Conservation (phyloP, 2,113 vertebrate genomes). For the Anoura caudifer region DNA sequence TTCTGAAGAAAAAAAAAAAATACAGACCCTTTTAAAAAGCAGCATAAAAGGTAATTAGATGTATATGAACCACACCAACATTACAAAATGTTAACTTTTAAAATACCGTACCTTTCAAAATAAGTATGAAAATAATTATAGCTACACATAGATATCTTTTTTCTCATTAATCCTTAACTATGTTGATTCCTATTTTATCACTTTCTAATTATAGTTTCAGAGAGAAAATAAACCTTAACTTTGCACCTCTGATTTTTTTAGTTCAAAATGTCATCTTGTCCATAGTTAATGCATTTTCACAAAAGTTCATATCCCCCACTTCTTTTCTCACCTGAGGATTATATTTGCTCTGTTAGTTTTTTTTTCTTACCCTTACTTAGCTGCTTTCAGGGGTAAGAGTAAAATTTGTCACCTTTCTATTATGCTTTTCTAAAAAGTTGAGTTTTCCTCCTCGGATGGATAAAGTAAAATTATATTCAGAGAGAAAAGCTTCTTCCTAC, state of each 20-base stretch:
- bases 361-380: background rate
- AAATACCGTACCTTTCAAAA: background rate
- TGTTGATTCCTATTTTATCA: background rate
- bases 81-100: background rate
- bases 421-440: background rate
- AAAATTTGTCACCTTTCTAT: background rate
- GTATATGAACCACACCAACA: background rate
- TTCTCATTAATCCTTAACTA: background rate
- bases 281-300: background rate
- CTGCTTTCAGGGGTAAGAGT: background rate
- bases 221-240: background rate
- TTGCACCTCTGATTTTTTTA: background rate
- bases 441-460: background rate
- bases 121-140: background rate
- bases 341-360: background rate
- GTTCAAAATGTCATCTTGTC: slow-evolving; percentile 11
- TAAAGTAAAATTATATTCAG: background rate
- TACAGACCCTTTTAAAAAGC: background rate
- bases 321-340: background rate
- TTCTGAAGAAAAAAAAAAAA: background rate
- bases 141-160: background rate
- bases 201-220: background rate
- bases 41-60: background rate
- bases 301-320: background rate
- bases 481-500: background rate